These are phyloP conservation scores for Dolichomitus sp. DNA, from an alignment of 2,888 invertebrate species.

Conservation along the genomic window DNA sequence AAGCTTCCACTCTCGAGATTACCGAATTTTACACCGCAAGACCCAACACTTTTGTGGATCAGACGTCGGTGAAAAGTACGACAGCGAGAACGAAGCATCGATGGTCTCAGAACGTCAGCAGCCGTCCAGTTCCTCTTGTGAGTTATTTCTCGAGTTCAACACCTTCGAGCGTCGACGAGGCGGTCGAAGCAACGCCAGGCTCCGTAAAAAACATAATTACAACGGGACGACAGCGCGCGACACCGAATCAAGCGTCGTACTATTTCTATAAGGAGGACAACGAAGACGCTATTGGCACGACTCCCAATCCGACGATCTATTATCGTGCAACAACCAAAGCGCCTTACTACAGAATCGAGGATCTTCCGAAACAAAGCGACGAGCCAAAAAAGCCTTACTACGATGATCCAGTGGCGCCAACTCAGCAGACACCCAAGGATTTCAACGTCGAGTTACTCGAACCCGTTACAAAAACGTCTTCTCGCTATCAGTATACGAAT, in stretches of 20 bases:
- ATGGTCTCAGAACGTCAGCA: slow-evolving; percentile 85
- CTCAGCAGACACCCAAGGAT: slow-evolving; percentile 73
- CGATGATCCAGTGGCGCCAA: slow-evolving; percentile 70
- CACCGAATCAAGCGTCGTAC: slow-evolving; percentile 87
- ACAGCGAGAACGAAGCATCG: slow-evolving; percentile 77
- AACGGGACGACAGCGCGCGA: slow-evolving; percentile 69
- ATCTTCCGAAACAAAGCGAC: slow-evolving; percentile 34
- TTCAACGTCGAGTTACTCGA: slow-evolving; percentile 78
- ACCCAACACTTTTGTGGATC: slow-evolving; percentile 73
- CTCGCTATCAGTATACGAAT: slow-evolving; percentile 75
- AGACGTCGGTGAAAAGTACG: slow-evolving; percentile 78
- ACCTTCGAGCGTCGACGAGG: slow-evolving; percentile 78
- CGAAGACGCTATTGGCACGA: slow-evolving; percentile 75
- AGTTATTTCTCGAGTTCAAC: slow-evolving; percentile 88
- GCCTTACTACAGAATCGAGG: slow-evolving; percentile 63
- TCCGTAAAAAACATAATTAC: slow-evolving; percentile 75
- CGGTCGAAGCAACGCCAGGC: slow-evolving; percentile 79
- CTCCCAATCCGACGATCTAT: slow-evolving; percentile 73
- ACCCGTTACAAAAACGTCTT: slow-evolving; percentile 76
- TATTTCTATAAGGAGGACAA: slow-evolving; percentile 90
- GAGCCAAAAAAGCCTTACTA: slow-evolving; percentile 74
- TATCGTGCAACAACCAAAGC: slow-evolving; percentile 78
- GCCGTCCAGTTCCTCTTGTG: slow-evolving; percentile 89
- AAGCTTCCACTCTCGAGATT: slow-evolving; percentile 69
- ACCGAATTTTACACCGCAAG: slow-evolving; percentile 70